A percentile compares a stretch with the other conserved stretches of the same genome.
phyloP scores from a whole-genome alignment of 2,888 invertebrate genomes.

The Hirtodrosophila cameraria region DNA sequence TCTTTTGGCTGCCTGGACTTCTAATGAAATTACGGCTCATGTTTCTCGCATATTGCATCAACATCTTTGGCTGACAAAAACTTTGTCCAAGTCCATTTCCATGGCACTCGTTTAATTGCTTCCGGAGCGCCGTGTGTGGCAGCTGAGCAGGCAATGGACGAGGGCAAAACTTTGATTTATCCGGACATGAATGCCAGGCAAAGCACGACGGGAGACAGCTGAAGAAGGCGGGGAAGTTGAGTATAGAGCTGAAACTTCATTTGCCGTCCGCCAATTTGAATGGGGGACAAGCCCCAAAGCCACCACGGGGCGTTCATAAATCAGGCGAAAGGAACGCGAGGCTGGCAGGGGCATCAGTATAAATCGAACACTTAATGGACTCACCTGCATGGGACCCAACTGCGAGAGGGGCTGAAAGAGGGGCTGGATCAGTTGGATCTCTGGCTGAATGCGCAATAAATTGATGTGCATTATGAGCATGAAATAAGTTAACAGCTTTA shows the following conservation, averaged over 20 bases:
- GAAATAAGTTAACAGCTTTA: conserved; percentile 81
- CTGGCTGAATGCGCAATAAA: conserved; percentile 44
- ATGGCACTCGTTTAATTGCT: conserved; percentile 57
- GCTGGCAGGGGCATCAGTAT: conserved; percentile 43
- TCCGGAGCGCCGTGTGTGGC: conserved; percentile 45
- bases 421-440: conserved; percentile 6
- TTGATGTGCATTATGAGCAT: conserved; percentile 71
- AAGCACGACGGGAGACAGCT: no score
- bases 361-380: conserved; percentile 74
- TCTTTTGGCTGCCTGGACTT: conserved; percentile 24
- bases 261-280: neutral
- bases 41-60: conserved; percentile 37
- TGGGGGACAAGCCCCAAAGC: neutral
- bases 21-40: conserved; percentile 64
- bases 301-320: conserved; percentile 43
- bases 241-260: no score
- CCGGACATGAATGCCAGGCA: conserved; percentile 44
- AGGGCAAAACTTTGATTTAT: conserved; percentile 51
- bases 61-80: conserved; percentile 36
- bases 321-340: conserved; percentile 33
- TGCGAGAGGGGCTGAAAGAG: no score
- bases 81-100: conserved; percentile 30
- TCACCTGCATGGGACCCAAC: conserved; percentile 43
- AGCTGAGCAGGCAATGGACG: conserved; percentile 23
- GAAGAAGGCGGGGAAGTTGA: no score